Evolutionary conservation across 2,797 vertebrate genomes (phyloP).

Genomic region (Crenichthys baileyi): DNA sequence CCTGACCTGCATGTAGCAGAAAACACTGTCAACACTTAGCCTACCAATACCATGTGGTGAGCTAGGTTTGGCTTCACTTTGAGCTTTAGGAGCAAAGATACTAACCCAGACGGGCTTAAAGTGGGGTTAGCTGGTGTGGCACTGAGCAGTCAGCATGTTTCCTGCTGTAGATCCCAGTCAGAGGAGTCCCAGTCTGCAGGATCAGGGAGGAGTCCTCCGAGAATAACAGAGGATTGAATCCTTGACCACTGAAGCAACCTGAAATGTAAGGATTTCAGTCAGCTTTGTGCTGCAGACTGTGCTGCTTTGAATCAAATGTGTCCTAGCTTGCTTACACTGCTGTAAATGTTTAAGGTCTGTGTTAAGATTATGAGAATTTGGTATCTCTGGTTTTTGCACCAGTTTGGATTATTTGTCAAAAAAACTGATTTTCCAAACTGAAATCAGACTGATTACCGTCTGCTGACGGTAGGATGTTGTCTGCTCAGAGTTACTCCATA

Average conservation of each 20-base stretch:
- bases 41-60: neutral
- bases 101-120: constrained; percentile 20
- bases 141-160: constrained; percentile 4
- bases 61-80: neutral
- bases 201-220: neutral
- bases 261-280: neutral
- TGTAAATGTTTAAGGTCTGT: too few species aligned
- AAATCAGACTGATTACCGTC: too few species aligned
- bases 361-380: too few species aligned
- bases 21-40: neutral
- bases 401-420: too few species aligned
- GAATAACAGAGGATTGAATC: neutral
- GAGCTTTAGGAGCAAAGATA: constrained; percentile 8
- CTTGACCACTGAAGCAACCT: neutral
- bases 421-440: too few species aligned
- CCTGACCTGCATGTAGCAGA: neutral
- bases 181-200: neutral
- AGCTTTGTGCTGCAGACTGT: neutral
- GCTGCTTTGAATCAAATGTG: neutral
- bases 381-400: too few species aligned
- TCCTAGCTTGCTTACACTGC: neutral
- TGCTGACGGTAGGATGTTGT: neutral
- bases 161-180: neutral
- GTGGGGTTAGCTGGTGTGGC: neutral
- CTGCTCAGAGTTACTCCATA: neutral